A percentile compares a stretch with the other conserved stretches of the same genome.
phyloP scores from a whole-genome alignment of 2,888 invertebrate species.

The Pachliopta kotzebuea region DNA sequence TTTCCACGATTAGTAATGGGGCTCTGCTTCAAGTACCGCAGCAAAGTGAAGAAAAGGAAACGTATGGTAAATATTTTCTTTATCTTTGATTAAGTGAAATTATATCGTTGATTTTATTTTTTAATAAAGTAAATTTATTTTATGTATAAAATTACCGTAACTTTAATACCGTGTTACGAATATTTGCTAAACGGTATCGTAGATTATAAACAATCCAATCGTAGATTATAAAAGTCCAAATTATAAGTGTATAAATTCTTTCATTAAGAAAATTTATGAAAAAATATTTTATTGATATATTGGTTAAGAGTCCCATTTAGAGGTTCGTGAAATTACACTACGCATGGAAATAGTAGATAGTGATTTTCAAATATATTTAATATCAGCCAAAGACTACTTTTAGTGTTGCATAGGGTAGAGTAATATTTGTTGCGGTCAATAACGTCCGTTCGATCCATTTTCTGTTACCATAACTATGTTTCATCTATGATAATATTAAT shows the following conservation, averaged over 20 bases:
- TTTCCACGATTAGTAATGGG: constrained; percentile 68
- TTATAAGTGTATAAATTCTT: too few species aligned
- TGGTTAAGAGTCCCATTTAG: background rate
- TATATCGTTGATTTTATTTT: too few species aligned
- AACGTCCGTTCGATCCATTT: background rate
- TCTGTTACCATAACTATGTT: background rate
- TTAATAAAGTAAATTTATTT: too few species aligned
- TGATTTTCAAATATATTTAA: background rate
- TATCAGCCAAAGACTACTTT: background rate
- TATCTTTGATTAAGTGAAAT: background rate
- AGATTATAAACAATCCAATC: too few species aligned
- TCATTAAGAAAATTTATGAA: too few species aligned
- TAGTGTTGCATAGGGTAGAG: background rate
- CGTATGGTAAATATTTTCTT: constrained; percentile 50
- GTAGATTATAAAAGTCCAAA: too few species aligned
- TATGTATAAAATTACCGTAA: too few species aligned
- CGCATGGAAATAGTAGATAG: background rate
- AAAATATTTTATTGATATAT: background rate
- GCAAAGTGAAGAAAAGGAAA: constrained; percentile 67
- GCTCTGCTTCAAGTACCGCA: constrained; percentile 66
- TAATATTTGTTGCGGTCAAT: background rate
- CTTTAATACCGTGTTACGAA: too few species aligned
- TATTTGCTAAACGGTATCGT: too few species aligned
- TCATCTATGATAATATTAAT: background rate
- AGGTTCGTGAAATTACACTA: background rate